phyloP scores from a whole-genome alignment of 2,888 invertebrate species.

The Coleophora deauratella region DNA sequence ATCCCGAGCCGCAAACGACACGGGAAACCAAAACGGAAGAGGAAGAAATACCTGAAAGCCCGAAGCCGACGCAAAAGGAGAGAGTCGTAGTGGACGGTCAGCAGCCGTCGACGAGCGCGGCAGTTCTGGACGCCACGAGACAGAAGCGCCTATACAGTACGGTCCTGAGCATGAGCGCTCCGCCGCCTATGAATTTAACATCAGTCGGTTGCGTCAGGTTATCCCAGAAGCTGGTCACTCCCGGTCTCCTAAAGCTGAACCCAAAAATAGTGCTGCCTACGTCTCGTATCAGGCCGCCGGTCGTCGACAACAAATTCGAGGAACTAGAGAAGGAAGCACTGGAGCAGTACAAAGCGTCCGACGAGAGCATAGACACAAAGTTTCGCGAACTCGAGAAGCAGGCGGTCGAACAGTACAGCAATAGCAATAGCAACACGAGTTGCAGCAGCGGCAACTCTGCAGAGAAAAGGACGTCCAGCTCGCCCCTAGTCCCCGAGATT shows the following conservation, averaged over 20 bases:
- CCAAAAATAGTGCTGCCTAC: constrained; percentile 52
- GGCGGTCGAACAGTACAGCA: constrained; percentile 78
- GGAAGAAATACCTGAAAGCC: constrained; percentile 27
- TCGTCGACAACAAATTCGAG: constrained; percentile 60
- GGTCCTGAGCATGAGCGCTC: constrained; percentile 64
- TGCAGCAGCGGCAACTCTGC: constrained; percentile 60
- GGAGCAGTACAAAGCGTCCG: constrained; percentile 75
- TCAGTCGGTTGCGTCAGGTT: constrained; percentile 45
- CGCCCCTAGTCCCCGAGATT: constrained; percentile 30
- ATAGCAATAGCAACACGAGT: constrained; percentile 64
- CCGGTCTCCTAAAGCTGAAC: constrained; percentile 56
- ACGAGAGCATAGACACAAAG: constrained; percentile 73
- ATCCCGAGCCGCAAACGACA: constrained; percentile 21
- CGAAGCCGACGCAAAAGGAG: constrained; percentile 25
- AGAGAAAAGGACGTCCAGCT: constrained; percentile 38
- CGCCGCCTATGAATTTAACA: constrained; percentile 39
- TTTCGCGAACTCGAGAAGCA: constrained; percentile 77
- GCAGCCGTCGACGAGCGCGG: constrained; percentile 48
- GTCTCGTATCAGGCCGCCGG: constrained; percentile 41
- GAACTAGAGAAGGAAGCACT: constrained; percentile 75
- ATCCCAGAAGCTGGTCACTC: constrained; percentile 50
- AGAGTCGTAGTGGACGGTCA: constrained; percentile 35
- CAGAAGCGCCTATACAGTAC: constrained; percentile 71
- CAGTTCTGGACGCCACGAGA: constrained; percentile 38
- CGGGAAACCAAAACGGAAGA: constrained; percentile 10